A percentile compares a stretch with the other conserved stretches of the same genome.
Conservation (phyloP, 2,113 vertebrate species). For the Apteryx owenii region DNA sequence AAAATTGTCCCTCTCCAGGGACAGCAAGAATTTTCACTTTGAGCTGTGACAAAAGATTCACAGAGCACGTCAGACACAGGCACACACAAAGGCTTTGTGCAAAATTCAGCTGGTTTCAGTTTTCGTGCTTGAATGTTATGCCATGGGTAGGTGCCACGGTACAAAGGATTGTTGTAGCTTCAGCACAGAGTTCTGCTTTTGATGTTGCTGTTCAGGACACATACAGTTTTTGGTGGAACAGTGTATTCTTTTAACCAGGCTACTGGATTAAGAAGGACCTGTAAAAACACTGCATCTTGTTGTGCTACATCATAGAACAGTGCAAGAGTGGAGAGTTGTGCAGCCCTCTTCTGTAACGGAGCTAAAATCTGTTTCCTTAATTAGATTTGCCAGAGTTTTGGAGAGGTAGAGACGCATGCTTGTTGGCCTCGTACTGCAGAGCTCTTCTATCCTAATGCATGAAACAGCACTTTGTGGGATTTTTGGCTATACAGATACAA, state of each 20-base stretch:
- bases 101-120: conserved; percentile 8
- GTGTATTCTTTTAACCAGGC: neutral
- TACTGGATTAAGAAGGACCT: neutral
- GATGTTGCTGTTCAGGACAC: neutral
- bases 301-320: neutral
- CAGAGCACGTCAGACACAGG: neutral
- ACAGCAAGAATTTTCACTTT: neutral
- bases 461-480: neutral
- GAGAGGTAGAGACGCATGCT: rapidly evolving
- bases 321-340: neutral
- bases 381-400: neutral
- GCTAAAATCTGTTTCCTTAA: neutral
- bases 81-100: conserved; percentile 4
- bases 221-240: neutral
- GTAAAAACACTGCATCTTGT: neutral
- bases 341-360: neutral
- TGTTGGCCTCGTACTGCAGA: neutral
- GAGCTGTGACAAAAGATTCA: conserved; percentile 31
- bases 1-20: neutral
- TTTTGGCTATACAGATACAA: neutral
- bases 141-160: neutral
- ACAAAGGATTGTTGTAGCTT: conserved; percentile 11
- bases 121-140: neutral
- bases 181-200: neutral
- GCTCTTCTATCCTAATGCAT: neutral